Evolutionary conservation across 2,888 invertebrate genomes (phyloP), one percentile per base, ranked within the genome.

Genomic region (Phortica magna): DNA sequence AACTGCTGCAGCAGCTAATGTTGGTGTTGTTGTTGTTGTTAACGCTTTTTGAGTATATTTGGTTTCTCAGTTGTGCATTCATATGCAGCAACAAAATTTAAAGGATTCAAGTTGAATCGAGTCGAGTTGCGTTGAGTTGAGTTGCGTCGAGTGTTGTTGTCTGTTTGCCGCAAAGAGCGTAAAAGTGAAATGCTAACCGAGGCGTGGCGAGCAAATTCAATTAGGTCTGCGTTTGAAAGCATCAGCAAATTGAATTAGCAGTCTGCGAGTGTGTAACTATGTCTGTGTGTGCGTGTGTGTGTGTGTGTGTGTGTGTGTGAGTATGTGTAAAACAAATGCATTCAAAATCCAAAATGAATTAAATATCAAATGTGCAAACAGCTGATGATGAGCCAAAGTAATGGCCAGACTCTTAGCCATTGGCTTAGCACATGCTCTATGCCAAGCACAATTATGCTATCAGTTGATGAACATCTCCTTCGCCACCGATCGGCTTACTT

Each of bases 141-240:
- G n/a, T 12, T 14, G 57, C 5, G 57, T 12, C 17, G 59, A 17
- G 59, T 59, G 59, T 17, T n/a, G 17, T 17, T 61, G 61, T 61
- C 19, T 61, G 61, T 61, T 5, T 12, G 19, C 68, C 68, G 43
- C 42, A 68, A 42, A 17, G 43, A 68, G 53, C 19, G 48, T 65
- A 70, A 70, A 53, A 48, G 48, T 48, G 68, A 70, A 70, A 70
- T 48, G 68, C 48, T 17, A 17, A 70, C 14, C 10, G 31, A 22
- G 68, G 22, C 68, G 48, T 70, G 48, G 48, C 43, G 68, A 48
- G 48, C 48, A 70, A 70, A 70, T 70, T 70, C 68, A 70, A 70
- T 70, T 70, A 53, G 68, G 68, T 70, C 48, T 70, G 68, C 68
- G 68, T 48, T 70, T 70, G 68, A 70, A 48, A 70, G 68, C 68